Evolutionary conservation across 2,113 vertebrate species (phyloP).

Genomic region (Phainopepla nitens): DNA sequence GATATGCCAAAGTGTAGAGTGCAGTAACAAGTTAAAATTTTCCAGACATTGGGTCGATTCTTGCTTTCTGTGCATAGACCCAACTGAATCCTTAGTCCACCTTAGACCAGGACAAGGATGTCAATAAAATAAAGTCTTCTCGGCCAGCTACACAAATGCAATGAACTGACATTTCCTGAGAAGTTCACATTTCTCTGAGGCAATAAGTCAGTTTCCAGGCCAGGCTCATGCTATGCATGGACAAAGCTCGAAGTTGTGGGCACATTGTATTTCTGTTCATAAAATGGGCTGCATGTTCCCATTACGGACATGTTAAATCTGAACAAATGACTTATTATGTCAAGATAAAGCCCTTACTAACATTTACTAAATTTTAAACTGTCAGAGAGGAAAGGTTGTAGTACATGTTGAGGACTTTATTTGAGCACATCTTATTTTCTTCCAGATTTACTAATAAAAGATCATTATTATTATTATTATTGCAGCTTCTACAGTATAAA

Average conservation of each 20-base stretch:
- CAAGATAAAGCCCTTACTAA: not conserved
- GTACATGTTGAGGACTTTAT: not conserved
- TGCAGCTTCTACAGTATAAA: not conserved
- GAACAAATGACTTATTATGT: not conserved
- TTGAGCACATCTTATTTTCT: not conserved
- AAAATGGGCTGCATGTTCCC: not conserved
- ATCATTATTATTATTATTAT: not conserved
- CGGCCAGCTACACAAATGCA: not conserved
- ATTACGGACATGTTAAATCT: not conserved
- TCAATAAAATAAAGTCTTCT: not conserved
- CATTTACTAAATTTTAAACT: not conserved
- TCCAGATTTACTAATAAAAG: not conserved
- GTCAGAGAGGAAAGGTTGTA: not conserved
- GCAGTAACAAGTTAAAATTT: not conserved
- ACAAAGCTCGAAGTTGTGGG: not conserved
- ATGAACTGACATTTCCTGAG: not conserved
- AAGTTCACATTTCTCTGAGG: not conserved
- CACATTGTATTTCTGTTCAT: not conserved
- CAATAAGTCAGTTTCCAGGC: not conserved
- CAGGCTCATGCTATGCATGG: not conserved
- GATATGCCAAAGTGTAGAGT: not conserved
- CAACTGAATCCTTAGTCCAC: accelerated
- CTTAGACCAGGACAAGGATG: not conserved
- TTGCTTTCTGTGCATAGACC: not conserved
- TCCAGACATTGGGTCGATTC: not conserved